Evolutionary conservation across 1,140 invertebrate species (phyloP), one percentile per base, ranked within the genome.

Genomic region (Drosophila bocqueti): DNA sequence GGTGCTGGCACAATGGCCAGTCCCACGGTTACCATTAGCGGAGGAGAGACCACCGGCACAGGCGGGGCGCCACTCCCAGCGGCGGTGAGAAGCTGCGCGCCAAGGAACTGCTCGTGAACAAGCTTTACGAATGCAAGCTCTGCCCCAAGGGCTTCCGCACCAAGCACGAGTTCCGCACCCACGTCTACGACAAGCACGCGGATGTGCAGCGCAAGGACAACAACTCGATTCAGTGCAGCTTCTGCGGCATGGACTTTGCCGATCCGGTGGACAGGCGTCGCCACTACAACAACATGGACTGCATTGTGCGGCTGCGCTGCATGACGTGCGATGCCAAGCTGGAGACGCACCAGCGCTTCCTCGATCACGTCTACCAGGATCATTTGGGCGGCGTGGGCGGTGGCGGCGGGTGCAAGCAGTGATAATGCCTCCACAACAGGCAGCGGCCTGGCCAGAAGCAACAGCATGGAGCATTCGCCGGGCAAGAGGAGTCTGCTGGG

Each of bases 251-350:
- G 43, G 92, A 93, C 65, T 79, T 93, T 71, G 91, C 87, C 24
- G 92, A 93, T 83, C 83, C 92, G 2, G 81, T 81, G 9, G 91
- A 92, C 52, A 76, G 92, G 13, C 91, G 91, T 2, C 92, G 92
- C 4, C 92, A 93, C 50, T 93, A 93, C 60, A 93, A 93, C 61
- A 93, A 93, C 54, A 92, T 93, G 89, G 92, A 92, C 34, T 93
- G 92, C 54, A 93, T 93, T 66, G 91, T 93, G 4, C 81, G 84
- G 4, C 36, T 93, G 34, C 89, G 91, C n/a, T 93, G 92, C 75
- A 90, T 92, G 75, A 93, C 92, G 15, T 93, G 92, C 40, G 89
- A 93, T 43, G 89, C 83, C 21, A 92, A 93, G 55, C 74, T 93
- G 65, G 92, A 93, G 61, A 91, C 82, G 42, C 91, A 93, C 67